A percentile compares a stretch with the other conserved stretches of the same genome.
phyloP scores from a whole-genome alignment of 2,888 invertebrate species.

The Platycheirus rosarum region DNA sequence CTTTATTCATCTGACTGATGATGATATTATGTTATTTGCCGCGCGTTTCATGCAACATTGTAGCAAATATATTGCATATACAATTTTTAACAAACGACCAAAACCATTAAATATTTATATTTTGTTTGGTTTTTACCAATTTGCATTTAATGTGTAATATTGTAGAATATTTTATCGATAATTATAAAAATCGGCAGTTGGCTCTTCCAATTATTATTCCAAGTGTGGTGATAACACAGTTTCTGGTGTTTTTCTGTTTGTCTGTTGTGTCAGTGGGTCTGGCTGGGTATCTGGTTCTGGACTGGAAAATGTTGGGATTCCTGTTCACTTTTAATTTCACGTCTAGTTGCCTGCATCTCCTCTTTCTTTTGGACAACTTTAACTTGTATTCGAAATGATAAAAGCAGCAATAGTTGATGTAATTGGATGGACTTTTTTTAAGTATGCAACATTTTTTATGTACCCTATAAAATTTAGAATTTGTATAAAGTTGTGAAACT shows the following conservation, averaged over 20 bases:
- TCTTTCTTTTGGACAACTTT: not conserved
- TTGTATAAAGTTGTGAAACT: too few species aligned
- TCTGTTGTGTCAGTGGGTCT: slow-evolving; percentile 20
- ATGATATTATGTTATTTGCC: slow-evolving; percentile 58
- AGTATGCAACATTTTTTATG: too few species aligned
- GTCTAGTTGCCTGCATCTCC: not conserved
- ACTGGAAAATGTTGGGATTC: too few species aligned
- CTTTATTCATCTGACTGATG: slow-evolving; percentile 71
- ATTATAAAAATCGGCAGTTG: slow-evolving; percentile 80
- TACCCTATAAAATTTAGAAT: too few species aligned
- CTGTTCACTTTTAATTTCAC: not conserved
- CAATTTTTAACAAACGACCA: slow-evolving; percentile 83
- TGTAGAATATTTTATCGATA: slow-evolving; percentile 81
- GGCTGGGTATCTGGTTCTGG: slow-evolving; percentile 4
- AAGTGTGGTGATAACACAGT: not conserved
- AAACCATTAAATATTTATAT: slow-evolving; percentile 79
- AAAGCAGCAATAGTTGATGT: too few species aligned
- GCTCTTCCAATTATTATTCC: slow-evolving; percentile 71
- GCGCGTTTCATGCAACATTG: slow-evolving; percentile 69
- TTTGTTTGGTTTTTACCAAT: slow-evolving; percentile 47
- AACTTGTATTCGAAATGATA: too few species aligned
- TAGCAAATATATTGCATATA: slow-evolving; percentile 80
- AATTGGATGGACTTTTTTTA: too few species aligned
- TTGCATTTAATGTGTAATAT: slow-evolving; percentile 57
- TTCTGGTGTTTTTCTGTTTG: not conserved